Base-by-base conservation (phyloP, 2,888 invertebrate species). In the Polyommatus iphigenia region DNA sequence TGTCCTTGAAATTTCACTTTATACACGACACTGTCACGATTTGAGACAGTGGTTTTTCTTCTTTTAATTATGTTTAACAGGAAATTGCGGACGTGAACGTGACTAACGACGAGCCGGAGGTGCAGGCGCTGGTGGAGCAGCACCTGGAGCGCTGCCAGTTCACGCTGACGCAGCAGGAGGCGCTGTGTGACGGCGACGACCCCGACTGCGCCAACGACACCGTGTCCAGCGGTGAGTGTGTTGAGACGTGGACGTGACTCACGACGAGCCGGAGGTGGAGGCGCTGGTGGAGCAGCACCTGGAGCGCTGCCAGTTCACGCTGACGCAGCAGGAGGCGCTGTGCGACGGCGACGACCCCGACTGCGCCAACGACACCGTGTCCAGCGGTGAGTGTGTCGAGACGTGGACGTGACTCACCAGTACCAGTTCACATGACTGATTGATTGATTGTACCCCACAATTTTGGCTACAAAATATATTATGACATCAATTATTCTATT, bases 281-380 rank as follows among this genome's bases (percentile, higher is more conserved):
- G 82, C 78, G 2, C 79, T 85, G 18, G 87, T 90, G 3, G 85
- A 88, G 76, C 89, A 91, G 75, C 89, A 90, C 76, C 80, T 93
- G 76, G 90, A 90, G 54, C 86, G 86, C 10, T 94, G 94, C 78
- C 89, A 91, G 83, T 89, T 87, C 83, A 92, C 91, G 24, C 83
- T 93, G 80, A 89, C 92, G 24, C 87, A 88, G 83, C 93, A 94
- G 78, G 92, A 93, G 81, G 89, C 93, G 18, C 86, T 93, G 3
- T 94, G 94, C 79, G 93, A 93, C 62, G 92, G 91, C 2, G 89
- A 89, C 0, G 89, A 89, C 46, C 83, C 82, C 5, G 84, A 83
- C 71, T 93, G 93, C 76, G 80, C 85, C 10, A 84, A 87, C 57
- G 80, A 81, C 8, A 84, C 85, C 1, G 82, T 85, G 0, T 79